Conservation (phyloP, 2,797 vertebrate species). For the Alca torda region DNA sequence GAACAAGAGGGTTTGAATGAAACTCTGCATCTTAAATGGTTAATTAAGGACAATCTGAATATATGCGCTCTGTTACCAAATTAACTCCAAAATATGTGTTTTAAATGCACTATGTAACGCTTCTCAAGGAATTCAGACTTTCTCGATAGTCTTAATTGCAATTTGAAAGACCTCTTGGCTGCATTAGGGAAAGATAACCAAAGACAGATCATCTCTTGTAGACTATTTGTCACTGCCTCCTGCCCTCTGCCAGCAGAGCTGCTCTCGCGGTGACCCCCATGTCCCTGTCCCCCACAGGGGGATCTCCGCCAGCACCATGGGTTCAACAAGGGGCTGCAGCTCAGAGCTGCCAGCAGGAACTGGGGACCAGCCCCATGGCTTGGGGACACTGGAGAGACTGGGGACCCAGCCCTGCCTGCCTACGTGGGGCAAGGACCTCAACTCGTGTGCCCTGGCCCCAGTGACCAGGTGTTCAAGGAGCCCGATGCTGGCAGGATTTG, state of each 20-base stretch:
- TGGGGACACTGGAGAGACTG: accelerated
- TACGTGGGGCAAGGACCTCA: not conserved
- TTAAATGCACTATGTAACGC: not conserved
- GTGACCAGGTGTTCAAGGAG: not conserved
- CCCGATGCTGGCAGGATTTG: not conserved
- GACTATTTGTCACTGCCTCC: not conserved
- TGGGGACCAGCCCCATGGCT: not conserved
- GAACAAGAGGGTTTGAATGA: constrained; percentile 44
- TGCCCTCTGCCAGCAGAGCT: not conserved
- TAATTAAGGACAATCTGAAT: constrained; percentile 22
- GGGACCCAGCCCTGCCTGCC: not conserved
- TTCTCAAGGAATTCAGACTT: not conserved
- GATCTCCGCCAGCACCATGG: not conserved
- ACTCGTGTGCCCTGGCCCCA: not conserved
- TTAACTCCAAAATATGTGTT: not conserved
- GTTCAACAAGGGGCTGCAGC: not conserved
- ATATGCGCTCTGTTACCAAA: not conserved
- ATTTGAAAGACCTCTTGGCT: not conserved
- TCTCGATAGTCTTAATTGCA: not conserved
- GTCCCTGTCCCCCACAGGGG: accelerated
- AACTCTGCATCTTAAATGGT: constrained; percentile 2
- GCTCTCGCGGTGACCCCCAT: accelerated
- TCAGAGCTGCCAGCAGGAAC: not conserved
- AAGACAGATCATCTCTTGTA: not conserved
- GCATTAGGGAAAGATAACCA: not conserved